These are phyloP conservation scores for Seriola aureovittata DNA, from an alignment of 2,113 vertebrate species.

Conservation along the genomic window DNA sequence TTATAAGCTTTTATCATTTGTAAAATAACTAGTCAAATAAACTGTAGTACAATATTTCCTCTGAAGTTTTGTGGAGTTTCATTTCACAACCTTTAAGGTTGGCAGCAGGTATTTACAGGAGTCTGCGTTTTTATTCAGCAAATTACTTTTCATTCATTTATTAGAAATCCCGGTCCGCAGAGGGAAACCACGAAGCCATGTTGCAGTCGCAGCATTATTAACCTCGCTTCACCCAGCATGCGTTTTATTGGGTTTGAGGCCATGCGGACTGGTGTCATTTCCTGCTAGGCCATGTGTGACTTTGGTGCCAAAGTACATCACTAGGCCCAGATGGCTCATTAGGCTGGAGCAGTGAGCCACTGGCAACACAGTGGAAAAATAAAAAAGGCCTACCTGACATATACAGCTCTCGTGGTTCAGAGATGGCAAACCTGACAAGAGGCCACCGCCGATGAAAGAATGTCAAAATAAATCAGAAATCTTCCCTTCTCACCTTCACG, in stretches of 20 bases:
- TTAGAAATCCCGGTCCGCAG: conserved; percentile 1
- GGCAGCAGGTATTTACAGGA: no score
- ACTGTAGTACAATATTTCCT: no score
- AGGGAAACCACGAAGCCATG: neutral
- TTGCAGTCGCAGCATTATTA: conserved; percentile 20
- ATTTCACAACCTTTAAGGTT: no score
- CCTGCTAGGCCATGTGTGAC: conserved; percentile 40
- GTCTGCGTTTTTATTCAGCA: neutral
- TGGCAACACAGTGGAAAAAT: neutral
- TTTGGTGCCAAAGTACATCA: conserved; percentile 36
- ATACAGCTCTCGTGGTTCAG: conserved; percentile 26
- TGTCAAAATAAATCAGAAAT: conserved; percentile 44
- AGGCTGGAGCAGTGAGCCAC: conserved; percentile 46
- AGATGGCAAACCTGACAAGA: conserved; percentile 44
- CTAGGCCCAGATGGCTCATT: conserved; percentile 67
- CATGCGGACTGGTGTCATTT: conserved; percentile 10
- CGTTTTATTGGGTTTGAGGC: conserved; percentile 36
- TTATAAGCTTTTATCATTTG: no score
- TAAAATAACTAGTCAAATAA: no score
- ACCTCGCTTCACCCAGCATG: conserved; percentile 39
- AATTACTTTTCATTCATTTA: neutral
- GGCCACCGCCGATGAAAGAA: conserved; percentile 5
- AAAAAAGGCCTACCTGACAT: conserved; percentile 30
- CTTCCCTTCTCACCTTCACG: conserved; percentile 29
- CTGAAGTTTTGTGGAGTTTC: no score